phyloP scores from a whole-genome alignment of 2,113 vertebrate genomes.

The Alectura lathami region DNA sequence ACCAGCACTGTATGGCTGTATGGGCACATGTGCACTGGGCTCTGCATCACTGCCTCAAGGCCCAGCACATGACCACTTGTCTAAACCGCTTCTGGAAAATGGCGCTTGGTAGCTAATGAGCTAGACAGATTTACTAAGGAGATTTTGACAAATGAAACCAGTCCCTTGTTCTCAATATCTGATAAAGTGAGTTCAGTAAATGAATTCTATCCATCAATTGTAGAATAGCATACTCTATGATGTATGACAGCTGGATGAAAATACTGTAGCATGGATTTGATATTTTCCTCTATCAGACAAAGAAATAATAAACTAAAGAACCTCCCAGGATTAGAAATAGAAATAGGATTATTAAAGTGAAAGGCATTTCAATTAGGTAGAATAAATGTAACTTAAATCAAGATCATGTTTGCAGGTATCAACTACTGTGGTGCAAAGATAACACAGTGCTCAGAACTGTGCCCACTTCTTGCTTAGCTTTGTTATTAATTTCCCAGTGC shows the following conservation, averaged over 20 bases:
- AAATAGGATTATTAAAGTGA: not conserved
- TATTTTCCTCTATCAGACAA: not conserved
- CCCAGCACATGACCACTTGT: not conserved
- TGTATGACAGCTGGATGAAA: not conserved
- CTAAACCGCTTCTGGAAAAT: not conserved
- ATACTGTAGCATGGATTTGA: not conserved
- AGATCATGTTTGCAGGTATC: not conserved
- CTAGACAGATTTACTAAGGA: not conserved
- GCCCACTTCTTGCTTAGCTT: not conserved
- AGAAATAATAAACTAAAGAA: slow-evolving; percentile 4
- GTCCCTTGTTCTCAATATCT: not conserved
- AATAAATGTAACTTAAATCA: not conserved
- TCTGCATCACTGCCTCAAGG: not conserved
- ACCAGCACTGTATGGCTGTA: not conserved
- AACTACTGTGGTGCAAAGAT: not conserved
- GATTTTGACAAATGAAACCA: not conserved
- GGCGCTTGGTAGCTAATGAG: not conserved
- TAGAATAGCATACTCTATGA: not conserved
- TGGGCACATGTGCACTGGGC: rapidly evolving
- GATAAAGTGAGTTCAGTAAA: not conserved
- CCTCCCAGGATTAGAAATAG: not conserved
- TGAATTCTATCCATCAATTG: not conserved
- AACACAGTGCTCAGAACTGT: not conserved
- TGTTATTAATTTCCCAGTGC: not conserved
- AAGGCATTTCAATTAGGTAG: not conserved